Evolutionary conservation across 1,140 invertebrate genomes (phyloP).

Genomic region (Ruditapes philippinarum): DNA sequence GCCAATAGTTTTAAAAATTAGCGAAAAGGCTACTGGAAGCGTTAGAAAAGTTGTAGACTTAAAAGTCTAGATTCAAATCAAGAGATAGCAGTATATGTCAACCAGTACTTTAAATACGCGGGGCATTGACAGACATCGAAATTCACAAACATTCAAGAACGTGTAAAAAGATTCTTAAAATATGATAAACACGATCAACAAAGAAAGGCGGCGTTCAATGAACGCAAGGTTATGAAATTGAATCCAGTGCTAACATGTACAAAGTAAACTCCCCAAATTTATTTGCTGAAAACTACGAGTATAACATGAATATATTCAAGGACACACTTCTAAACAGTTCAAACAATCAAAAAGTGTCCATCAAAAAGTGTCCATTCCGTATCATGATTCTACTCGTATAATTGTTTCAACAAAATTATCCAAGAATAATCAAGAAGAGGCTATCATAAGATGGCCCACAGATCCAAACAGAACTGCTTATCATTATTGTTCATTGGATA

Average conservation of each 20-base stretch:
- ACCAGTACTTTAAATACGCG: conserved; percentile 49
- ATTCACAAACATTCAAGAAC: conserved; percentile 73
- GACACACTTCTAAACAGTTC: no score
- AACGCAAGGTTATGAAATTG: neutral
- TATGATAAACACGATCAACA: no score
- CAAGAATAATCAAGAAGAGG: conserved; percentile 3
- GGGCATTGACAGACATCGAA: conserved; percentile 60
- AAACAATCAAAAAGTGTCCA: no score
- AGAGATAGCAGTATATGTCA: conserved; percentile 55
- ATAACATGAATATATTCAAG: no score
- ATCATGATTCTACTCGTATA: conserved; percentile 42
- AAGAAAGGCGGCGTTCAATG: no score
- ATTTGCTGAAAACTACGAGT: no score
- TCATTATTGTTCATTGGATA: conserved; percentile 8
- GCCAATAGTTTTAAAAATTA: no score
- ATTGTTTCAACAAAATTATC: neutral
- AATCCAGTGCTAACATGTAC: neutral
- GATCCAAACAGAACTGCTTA: no score
- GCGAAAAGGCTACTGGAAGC: no score
- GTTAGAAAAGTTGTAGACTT: no score
- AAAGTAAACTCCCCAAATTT: no score
- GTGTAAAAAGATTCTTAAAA: conserved; percentile 64
- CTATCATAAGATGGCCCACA: conserved; percentile 5
- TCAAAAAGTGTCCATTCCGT: conserved; percentile 18
- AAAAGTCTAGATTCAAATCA: conserved; percentile 9